These are phyloP conservation scores for Trichoplusia ni DNA, from an alignment of 1,140 invertebrate species.

Conservation along the genomic window DNA sequence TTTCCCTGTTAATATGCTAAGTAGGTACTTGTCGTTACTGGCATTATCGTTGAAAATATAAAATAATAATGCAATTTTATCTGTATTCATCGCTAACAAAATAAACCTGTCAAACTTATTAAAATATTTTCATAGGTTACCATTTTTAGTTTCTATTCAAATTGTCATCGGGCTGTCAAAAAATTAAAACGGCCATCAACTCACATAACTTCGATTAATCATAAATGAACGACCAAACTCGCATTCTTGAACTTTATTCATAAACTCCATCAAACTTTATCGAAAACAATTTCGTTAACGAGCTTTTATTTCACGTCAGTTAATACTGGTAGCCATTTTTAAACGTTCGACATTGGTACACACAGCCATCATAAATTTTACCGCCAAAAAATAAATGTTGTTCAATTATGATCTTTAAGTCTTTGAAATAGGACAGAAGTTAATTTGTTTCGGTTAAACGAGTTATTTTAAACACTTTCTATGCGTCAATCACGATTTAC, in stretches of 20 bases:
- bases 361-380: constrained; percentile 25
- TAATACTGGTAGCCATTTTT: constrained; percentile 63
- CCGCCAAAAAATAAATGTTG: neutral
- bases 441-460: neutral
- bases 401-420: constrained; percentile 24
- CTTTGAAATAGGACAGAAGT: neutral
- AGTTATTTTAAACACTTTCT: constrained; percentile 50
- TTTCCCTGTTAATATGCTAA: too few relatives aligned
- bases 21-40: too few relatives aligned
- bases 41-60: too few relatives aligned
- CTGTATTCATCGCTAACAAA: too few relatives aligned
- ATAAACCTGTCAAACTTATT: too few relatives aligned
- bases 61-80: too few relatives aligned
- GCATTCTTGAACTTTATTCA: constrained; percentile 39
- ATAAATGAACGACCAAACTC: constrained; percentile 29
- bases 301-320: constrained; percentile 49
- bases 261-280: constrained; percentile 47
- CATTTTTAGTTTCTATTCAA: neutral
- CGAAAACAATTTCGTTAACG: constrained; percentile 66
- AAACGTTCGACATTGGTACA: constrained; percentile 4
- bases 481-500: constrained; percentile 66
- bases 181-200: neutral
- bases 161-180: constrained; percentile 8
- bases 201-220: constrained; percentile 24
- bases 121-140: too few relatives aligned